Base-by-base conservation (phyloP, 1,140 invertebrate genomes). In the Zaprionus africanus region DNA sequence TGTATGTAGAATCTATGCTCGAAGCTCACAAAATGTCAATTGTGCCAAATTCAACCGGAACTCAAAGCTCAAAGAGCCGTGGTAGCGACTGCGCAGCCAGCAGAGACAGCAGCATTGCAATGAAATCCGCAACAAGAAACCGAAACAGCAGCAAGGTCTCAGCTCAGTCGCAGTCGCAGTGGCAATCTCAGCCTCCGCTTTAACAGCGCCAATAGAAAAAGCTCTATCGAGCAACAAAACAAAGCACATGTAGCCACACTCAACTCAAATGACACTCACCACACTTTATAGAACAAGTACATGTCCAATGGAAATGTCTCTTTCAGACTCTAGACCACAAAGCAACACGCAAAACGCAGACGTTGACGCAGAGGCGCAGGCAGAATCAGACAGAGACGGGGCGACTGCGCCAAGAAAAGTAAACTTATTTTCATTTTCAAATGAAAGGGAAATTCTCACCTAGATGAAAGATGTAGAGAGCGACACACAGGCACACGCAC, bases 361-460 rank as follows among this genome's bases (percentile, higher is more conserved):
- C 36, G 19, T 4, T 22, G 38, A 56, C 38, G 43, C n/a, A 59
- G n/a, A 43, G 41, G 41, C 36, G 36, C 13, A 5, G 4, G 36
- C 15, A 43, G 41, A 46, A n/a, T 9, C n/a, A 13, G 41, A 60
- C 41, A 59, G 61, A 24, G 34, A 31, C 19, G 38, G 49, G 51
- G 61, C 62, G 69, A 76, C 63, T 56, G 75, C 59, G 79, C 67
- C 81, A 83, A 79, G 84, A 91, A 90, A 87, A 90, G 87, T 82
- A 91, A 91, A 91, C 79, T 79, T 86, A 91, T 91, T 91, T 91
- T 91, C 90, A 83, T 91, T 91, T 91, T 91, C 90, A 91, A 91
- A 91, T 91, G 90, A 91, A 91, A 91, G 90, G 90, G 90, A 91
- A 91, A 91, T 90, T 91, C 90, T 91, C 90, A 88, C 82, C 85